phyloP scores from a whole-genome alignment of 2,113 vertebrate genomes.

The Alethe castanea region DNA sequence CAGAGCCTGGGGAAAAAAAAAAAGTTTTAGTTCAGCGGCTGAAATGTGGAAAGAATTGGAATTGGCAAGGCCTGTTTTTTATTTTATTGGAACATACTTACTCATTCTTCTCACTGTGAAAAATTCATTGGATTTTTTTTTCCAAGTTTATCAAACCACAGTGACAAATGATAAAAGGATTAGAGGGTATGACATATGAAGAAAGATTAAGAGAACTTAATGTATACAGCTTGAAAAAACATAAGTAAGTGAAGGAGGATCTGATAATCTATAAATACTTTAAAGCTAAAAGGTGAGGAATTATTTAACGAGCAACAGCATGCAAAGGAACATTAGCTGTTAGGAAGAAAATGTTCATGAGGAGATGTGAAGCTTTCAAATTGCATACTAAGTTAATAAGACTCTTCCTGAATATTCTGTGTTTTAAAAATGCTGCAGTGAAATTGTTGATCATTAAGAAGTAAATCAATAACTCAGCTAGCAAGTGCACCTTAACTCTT shows the following conservation, averaged over 20 bases:
- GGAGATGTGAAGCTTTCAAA: conserved; percentile 33
- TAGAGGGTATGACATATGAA: conserved; percentile 52
- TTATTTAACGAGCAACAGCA: conserved; percentile 62
- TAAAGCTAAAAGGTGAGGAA: conserved; percentile 66
- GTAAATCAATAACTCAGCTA: conserved; percentile 15
- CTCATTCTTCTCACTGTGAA: conserved; percentile 50
- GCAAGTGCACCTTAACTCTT: neutral
- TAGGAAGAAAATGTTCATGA: conserved; percentile 44
- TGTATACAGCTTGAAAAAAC: conserved; percentile 61
- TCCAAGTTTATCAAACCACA: conserved; percentile 50
- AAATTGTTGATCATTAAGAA: conserved; percentile 22
- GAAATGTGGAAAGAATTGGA: conserved; percentile 22
- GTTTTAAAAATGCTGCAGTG: neutral
- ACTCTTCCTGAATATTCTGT: conserved; percentile 36
- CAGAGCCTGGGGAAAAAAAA: neutral
- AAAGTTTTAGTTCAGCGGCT: neutral
- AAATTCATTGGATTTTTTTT: conserved; percentile 46
- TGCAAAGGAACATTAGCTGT: conserved; percentile 56
- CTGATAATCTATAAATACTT: conserved; percentile 68
- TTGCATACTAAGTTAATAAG: conserved; percentile 35
- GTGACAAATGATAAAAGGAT: conserved; percentile 62
- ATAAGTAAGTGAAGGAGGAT: conserved; percentile 61
- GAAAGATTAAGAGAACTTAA: conserved; percentile 64
- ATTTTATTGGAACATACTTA: conserved; percentile 31
- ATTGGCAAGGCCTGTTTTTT: neutral